Evolutionary conservation across 2,797 vertebrate genomes (phyloP).

Genomic region (Phalanger gymnotis): DNA sequence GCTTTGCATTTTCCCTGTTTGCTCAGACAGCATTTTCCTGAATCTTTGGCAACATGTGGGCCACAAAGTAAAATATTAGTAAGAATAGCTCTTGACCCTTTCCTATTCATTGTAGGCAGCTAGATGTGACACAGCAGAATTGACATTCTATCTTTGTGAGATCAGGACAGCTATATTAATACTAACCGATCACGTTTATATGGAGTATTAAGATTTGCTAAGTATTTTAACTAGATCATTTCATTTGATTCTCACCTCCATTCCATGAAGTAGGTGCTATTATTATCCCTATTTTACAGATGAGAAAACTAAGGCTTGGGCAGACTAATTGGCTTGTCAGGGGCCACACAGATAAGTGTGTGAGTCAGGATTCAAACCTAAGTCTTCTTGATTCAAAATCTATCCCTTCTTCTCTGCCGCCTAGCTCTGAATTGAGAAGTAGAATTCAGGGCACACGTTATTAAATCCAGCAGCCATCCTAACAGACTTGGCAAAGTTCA

Average conservation of each 20-base stretch:
- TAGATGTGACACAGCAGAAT: neutral
- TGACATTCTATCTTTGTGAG: conserved; percentile 18
- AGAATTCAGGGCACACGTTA: neutral
- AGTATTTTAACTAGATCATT: neutral
- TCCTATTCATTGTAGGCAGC: neutral
- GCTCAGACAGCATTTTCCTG: conserved; percentile 21
- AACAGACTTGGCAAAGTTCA: neutral
- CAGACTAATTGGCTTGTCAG: neutral
- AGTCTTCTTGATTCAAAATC: neutral
- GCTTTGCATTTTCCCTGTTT: conserved; percentile 13
- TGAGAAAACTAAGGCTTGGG: neutral
- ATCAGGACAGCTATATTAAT: neutral
- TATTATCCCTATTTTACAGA: neutral
- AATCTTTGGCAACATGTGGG: conserved; percentile 18
- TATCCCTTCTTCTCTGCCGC: neutral
- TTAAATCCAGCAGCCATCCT: neutral
- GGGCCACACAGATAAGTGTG: neutral
- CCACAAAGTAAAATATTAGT: neutral
- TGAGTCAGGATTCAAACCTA: neutral
- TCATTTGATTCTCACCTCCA: neutral
- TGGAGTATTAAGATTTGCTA: neutral
- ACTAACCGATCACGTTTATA: neutral
- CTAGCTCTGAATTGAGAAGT: neutral
- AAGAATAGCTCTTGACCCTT: neutral
- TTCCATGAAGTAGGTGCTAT: neutral